phyloP scores from a whole-genome alignment of 1,140 invertebrate species.

The Patella vulgata region DNA sequence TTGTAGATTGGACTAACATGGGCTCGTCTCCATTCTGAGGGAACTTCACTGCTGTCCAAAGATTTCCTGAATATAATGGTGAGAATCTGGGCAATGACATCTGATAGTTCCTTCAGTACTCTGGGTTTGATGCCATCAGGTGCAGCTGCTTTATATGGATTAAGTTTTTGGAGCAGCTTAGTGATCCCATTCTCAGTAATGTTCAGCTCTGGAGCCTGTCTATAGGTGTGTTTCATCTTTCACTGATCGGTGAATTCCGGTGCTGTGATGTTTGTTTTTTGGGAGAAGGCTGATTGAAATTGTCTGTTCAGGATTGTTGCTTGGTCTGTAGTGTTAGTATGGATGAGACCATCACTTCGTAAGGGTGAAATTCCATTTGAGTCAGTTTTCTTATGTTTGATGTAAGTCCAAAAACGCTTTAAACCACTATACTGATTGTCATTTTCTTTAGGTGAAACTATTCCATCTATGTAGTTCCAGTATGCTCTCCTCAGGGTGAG shows the following conservation, averaged over 20 bases:
- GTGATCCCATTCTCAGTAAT: not conserved
- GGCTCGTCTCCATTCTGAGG: constrained; percentile 1
- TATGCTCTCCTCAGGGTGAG: constrained; percentile 12
- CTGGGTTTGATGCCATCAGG: not conserved
- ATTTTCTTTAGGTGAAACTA: constrained; percentile 13
- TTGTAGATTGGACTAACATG: not conserved
- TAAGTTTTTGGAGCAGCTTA: not conserved
- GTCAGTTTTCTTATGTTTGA: constrained; percentile 23
- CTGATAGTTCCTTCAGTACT: not conserved
- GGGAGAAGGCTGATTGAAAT: not conserved
- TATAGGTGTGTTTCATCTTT: no score
- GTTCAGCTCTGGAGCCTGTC: no score
- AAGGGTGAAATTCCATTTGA: constrained; percentile 11
- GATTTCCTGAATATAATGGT: not conserved
- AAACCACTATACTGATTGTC: not conserved
- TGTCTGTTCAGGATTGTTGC: not conserved
- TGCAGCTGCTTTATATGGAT: no score
- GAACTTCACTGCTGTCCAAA: not conserved
- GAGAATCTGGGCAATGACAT: not conserved
- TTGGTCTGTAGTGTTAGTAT: not conserved
- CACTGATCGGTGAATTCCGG: no score
- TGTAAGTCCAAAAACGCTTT: constrained; percentile 26
- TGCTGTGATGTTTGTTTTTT: no score
- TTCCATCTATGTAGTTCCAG: constrained; percentile 21
- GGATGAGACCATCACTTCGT: not conserved